Base-by-base conservation (phyloP, 2,113 vertebrate species). In the Gymnocephalus cernua region DNA sequence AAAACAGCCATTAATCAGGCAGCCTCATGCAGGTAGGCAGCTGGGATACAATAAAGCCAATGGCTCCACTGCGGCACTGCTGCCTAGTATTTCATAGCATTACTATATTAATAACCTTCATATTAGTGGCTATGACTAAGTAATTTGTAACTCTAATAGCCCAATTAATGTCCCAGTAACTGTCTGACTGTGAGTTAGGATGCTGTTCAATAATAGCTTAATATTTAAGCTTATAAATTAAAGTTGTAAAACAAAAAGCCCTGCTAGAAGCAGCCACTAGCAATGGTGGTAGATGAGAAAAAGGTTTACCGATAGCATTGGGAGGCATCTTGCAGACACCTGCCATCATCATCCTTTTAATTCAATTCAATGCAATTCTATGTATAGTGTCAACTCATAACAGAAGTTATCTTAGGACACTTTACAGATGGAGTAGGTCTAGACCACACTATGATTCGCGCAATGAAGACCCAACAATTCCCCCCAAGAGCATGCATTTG, bases 1-100 rank as follows among this genome's bases (percentile, higher is more conserved):
- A 68, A 57, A 74, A 47, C 45, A 77, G 27, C 29, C 45, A 64
- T 77, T 62, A 68, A 32, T 58, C 48, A 53, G 54, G 32, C 21
- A 45, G 41, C 54, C 27, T 48, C 48, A 38, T 21, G 38, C 13
- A 72, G 50, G 29, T 48, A 29, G 38, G 18, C 21, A 67, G 50
- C 27, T 32, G 58, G 19, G 77, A 71, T 48, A 44, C 19, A 47
- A 35, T 59, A 72, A 47, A 71, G 65, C 8, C 54, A 23, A 57
- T 6, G 27, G 21, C 32, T 71, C 65, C 57, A 44, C 41, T 25
- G 57, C 19, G 18, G 27, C 38, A 38, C 38, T 21, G 23, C 56
- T 35, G 14, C 29, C 63, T 44, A 62, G 19, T 41, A 25, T 57
- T 66, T 66, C 51, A 29, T 27, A 59, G 25, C 44, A 53, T 27